A percentile compares a stretch with the other conserved stretches of the same genome.
Evolutionary conservation across 2,113 vertebrate species (phyloP).

Genomic region (Aythya baeri): DNA sequence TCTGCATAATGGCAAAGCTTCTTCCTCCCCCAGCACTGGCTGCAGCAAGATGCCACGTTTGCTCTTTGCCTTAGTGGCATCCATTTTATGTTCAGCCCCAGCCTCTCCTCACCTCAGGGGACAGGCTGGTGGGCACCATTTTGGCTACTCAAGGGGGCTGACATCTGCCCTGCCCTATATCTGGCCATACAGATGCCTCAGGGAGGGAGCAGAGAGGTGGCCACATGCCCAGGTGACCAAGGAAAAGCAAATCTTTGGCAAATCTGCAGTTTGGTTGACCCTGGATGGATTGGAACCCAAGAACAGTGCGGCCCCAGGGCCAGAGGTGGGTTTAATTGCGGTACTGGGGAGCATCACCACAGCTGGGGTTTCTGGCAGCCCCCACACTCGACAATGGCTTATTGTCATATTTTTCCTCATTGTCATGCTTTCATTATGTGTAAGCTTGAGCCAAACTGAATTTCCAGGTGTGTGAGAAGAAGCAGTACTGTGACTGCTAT

Average conservation of each 20-base stretch:
- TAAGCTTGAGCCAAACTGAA: neutral
- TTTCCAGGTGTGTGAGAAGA: neutral
- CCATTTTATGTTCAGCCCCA: neutral
- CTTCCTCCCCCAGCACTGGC: neutral
- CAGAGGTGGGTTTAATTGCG: neutral
- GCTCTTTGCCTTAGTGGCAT: neutral
- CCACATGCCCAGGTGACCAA: neutral
- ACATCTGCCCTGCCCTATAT: neutral
- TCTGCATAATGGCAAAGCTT: neutral
- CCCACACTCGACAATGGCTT: neutral
- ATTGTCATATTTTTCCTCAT: neutral
- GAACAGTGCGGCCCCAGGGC: rapidly evolving
- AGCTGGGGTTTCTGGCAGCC: neutral
- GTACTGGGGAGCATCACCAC: rapidly evolving
- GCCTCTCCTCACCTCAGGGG: neutral
- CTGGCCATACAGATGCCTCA: rapidly evolving
- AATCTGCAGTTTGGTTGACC: neutral
- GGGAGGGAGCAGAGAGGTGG: neutral
- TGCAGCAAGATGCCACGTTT: neutral
- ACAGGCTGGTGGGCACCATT: neutral
- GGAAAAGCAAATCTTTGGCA: neutral
- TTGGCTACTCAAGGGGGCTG: neutral
- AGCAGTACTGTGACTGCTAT: neutral
- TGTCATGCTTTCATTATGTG: neutral
- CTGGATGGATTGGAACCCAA: neutral